Percentiles rank a stretch among this genome's conserved stretches.
Evolutionary conservation across 2,113 vertebrate species (phyloP).

Genomic region (Himantopus leucocephalus): DNA sequence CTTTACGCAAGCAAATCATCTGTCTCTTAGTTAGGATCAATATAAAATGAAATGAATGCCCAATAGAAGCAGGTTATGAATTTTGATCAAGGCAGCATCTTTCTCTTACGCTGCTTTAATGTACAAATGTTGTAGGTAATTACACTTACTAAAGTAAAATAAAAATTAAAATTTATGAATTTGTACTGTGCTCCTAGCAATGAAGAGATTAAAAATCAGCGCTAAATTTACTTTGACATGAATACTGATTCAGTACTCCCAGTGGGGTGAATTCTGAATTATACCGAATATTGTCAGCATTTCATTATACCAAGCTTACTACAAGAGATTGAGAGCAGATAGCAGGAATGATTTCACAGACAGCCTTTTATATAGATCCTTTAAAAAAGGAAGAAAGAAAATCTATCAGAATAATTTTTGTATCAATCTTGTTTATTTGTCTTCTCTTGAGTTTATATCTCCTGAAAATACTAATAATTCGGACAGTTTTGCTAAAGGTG

Average conservation of each 20-base stretch:
- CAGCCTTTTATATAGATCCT: neutral
- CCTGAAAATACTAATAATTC: neutral
- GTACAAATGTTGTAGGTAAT: constrained; percentile 56
- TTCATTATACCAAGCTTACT: neutral
- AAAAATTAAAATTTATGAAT: constrained; percentile 66
- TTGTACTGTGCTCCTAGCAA: constrained; percentile 41
- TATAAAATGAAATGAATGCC: constrained; percentile 22
- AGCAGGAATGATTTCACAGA: neutral
- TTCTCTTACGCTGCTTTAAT: constrained; percentile 27
- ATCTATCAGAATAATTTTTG: neutral
- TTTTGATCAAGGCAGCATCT: constrained; percentile 44
- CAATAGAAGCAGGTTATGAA: constrained; percentile 21
- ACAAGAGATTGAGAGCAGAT: neutral
- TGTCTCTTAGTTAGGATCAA: constrained; percentile 14
- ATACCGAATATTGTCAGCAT: neutral
- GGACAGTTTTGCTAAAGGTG: neutral
- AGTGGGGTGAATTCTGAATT: constrained; percentile 35
- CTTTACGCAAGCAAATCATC: neutral
- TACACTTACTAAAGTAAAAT: constrained; percentile 60
- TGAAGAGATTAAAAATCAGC: constrained; percentile 56
- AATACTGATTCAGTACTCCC: constrained; percentile 43
- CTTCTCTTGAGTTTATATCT: neutral
- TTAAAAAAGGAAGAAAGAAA: neutral
- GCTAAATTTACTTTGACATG: constrained; percentile 51
- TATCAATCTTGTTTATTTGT: neutral